Evolutionary conservation across 1,140 invertebrate genomes (phyloP), one percentile per base, ranked within the genome.

Genomic region (Panagrolaimus sp.): DNA sequence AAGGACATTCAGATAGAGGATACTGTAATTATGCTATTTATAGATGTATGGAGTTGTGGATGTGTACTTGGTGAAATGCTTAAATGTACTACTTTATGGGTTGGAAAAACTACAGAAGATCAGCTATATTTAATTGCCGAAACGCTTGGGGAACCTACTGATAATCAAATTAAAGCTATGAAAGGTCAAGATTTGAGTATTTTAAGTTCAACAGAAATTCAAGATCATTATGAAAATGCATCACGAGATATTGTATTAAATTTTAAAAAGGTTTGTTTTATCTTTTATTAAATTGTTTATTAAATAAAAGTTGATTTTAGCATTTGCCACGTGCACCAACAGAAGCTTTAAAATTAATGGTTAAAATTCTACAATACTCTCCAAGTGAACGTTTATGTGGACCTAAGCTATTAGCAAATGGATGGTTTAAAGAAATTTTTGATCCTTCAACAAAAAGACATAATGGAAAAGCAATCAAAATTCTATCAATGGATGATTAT

Each of bases 61-160:
- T 98, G 96, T 86, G 95, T 98, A 14, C 85, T 98, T 78, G 95
- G 95, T 43, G 96, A 99, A 86, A 86, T 98, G 70, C 48, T 80
- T 9, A 47, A 68, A 67, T 94, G 95, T 61, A 92, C 97, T 83
- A 94, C 94, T n/a, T 96, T 98, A 83, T 97, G 98, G 85, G 94
- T 94, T 14, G 96, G 96, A 14, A 93, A 97, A 85, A 96, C 92
- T 69, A 94, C 93, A 63, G 94, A 97, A 47, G 93, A 98, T 86
- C 96, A 98, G 84, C 87, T 98, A 74, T 94, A 98, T 66, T 93
- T 98, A 86, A 98, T 98, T 80, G 98, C 98, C 3, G 20, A 20
- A 20, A 57, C 51, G 4, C 20, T 57, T 27, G 51, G 51, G 4
- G 9, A 16, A 11, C 51, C 51, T 11, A 57, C 13, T 27, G 20